phyloP scores from a whole-genome alignment of 2,113 vertebrate species.

The Triplophysa siluroides region DNA sequence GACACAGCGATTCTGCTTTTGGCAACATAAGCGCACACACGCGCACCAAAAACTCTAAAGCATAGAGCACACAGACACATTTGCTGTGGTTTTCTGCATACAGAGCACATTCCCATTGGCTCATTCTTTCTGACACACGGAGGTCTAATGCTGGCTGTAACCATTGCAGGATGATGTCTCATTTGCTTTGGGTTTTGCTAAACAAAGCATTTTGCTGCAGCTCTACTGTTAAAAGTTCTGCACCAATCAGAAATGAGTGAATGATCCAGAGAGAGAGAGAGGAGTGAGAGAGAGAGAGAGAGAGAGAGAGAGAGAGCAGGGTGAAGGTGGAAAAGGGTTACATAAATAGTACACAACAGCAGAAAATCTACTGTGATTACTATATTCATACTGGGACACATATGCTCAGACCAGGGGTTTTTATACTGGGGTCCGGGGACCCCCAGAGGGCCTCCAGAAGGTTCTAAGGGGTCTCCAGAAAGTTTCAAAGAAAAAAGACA shows the following conservation, averaged over 20 bases:
- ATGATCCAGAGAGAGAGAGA: slow-evolving; percentile 15
- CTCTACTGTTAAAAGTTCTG: slow-evolving; percentile 68
- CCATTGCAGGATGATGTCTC: slow-evolving; percentile 65
- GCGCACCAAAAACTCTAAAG: slow-evolving; percentile 8
- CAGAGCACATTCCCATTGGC: slow-evolving; percentile 55
- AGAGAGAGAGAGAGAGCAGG: slow-evolving; percentile 16
- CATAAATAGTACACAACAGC: neutral
- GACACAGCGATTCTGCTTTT: slow-evolving; percentile 72
- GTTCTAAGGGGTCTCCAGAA: too few relatives aligned
- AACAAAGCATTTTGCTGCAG: slow-evolving; percentile 71
- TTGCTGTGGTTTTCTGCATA: slow-evolving; percentile 45
- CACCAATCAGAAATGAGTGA: slow-evolving; percentile 65
- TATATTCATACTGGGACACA: too few relatives aligned
- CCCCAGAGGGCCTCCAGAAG: too few relatives aligned
- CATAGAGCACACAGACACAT: slow-evolving; percentile 21
- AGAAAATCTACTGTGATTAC: neutral
- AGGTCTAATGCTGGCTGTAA: slow-evolving; percentile 68
- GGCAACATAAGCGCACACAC: neutral
- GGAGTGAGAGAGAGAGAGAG: too few relatives aligned
- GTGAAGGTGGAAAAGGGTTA: neutral
- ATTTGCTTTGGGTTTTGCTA: slow-evolving; percentile 71
- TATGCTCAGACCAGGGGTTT: too few relatives aligned
- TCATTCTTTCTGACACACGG: slow-evolving; percentile 53
- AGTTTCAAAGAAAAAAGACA: too few relatives aligned
- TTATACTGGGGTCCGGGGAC: too few relatives aligned